A percentile compares a stretch with the other conserved stretches of the same genome.
Evolutionary conservation across 2,113 vertebrate genomes (phyloP).

Genomic region (Bucco capensis): DNA sequence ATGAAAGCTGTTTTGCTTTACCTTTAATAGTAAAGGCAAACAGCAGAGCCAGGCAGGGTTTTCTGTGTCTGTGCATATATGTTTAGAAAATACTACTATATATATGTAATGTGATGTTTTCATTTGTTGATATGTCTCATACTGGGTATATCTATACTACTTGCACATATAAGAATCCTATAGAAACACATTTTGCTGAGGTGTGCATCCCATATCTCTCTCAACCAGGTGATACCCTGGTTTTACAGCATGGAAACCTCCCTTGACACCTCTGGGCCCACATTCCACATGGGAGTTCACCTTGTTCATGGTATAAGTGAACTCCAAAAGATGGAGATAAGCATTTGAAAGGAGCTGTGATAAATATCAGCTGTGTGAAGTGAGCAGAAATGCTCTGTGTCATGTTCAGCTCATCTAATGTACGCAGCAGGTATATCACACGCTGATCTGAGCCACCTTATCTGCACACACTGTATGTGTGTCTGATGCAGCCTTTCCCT

Average conservation of each 20-base stretch:
- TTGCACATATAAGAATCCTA: not conserved
- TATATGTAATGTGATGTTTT: not conserved
- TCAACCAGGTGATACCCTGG: constrained; percentile 2
- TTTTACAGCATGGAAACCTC: constrained; percentile 22
- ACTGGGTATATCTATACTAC: not conserved
- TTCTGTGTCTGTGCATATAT: not conserved
- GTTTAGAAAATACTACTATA: not conserved
- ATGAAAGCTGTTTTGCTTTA: not conserved
- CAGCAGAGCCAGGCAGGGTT: not conserved
- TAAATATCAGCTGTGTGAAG: constrained; percentile 55
- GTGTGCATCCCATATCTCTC: not conserved
- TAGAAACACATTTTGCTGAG: not conserved
- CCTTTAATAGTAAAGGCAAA: not conserved
- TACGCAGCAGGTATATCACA: not conserved
- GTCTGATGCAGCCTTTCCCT: constrained; percentile 38
- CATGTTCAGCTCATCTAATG: constrained; percentile 9
- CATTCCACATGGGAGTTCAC: constrained; percentile 22
- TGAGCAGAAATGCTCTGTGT: constrained; percentile 1
- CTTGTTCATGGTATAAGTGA: not conserved
- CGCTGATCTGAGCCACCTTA: constrained; percentile 32
- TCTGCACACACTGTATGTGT: not conserved
- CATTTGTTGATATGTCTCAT: not conserved
- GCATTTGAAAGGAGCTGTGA: constrained; percentile 48
- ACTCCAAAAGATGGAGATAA: constrained; percentile 36
- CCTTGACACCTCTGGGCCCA: not conserved